These are phyloP conservation scores for Drosophila athabasca DNA, from an alignment of 1,140 invertebrate genomes.

Conservation along the genomic window DNA sequence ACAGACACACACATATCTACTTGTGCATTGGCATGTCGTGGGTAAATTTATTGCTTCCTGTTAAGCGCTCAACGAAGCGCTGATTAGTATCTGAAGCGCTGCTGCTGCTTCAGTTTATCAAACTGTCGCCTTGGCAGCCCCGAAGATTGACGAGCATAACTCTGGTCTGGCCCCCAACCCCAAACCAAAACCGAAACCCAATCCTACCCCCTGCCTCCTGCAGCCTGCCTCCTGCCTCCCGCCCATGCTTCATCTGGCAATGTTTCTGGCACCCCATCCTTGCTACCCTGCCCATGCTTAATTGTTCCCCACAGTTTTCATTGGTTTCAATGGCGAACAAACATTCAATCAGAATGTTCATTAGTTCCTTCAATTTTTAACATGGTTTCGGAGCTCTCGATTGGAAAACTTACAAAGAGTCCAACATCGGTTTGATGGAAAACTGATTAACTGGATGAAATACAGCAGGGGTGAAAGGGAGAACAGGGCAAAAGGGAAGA, in stretches of 20 bases:
- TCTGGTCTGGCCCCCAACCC: conserved; percentile 14
- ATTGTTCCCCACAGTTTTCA: conserved; percentile 4
- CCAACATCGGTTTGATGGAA: conserved; percentile 8
- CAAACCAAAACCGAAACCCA: not conserved
- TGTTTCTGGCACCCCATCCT: not conserved
- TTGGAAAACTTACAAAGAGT: conserved; percentile 11
- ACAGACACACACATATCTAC: conserved; percentile 14
- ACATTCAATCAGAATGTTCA: conserved; percentile 31
- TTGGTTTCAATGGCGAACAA: conserved; percentile 35
- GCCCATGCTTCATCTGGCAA: not conserved
- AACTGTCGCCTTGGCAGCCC: conserved; percentile 66
- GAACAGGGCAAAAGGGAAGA: not conserved
- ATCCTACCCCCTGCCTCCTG: too few species aligned
- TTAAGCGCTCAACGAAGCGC: conserved; percentile 58
- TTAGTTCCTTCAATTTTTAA: conserved; percentile 42
- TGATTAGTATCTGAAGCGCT: conserved; percentile 73
- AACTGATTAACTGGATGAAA: conserved; percentile 43
- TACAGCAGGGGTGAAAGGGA: conserved; percentile 5
- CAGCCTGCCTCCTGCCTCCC: too few species aligned
- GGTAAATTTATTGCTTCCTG: conserved; percentile 77
- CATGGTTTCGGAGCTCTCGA: conserved; percentile 12
- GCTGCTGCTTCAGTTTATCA: conserved; percentile 73
- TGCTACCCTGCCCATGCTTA: not conserved
- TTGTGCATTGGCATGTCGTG: conserved; percentile 56
- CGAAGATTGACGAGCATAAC: conserved; percentile 72